Conservation (phyloP, 2,113 vertebrate species). For the Toxostoma redivivum region DNA sequence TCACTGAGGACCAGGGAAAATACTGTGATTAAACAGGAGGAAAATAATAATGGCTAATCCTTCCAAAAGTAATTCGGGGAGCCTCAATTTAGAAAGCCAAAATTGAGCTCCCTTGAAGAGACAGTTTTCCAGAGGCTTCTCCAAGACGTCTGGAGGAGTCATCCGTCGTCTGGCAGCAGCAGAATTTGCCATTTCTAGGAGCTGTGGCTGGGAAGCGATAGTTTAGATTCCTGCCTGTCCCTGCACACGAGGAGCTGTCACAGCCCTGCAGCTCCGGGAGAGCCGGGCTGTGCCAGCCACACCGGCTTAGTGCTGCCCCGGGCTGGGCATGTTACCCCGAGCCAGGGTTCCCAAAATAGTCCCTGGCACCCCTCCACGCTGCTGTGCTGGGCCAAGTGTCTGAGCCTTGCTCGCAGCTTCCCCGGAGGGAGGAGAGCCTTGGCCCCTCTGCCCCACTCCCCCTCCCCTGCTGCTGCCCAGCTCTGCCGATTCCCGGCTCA, state of each 20-base stretch:
- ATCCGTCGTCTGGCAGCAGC: not conserved
- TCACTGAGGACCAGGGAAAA: not conserved
- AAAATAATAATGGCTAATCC: slow-evolving; percentile 7
- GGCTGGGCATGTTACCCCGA: not conserved
- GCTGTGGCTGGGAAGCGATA: not conserved
- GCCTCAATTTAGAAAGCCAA: slow-evolving; percentile 20
- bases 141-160: not conserved
- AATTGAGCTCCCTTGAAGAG: not conserved
- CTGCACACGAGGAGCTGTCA: accelerated
- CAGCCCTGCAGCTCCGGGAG: accelerated
- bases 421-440: not conserved
- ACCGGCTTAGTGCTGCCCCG: accelerated
- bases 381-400: not conserved
- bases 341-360: not conserved
- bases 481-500: not conserved
- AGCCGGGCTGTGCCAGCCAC: accelerated
- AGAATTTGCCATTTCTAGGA: not conserved
- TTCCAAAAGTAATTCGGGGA: slow-evolving; percentile 10
- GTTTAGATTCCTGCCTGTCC: not conserved
- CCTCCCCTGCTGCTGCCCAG: not conserved
- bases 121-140: slow-evolving; percentile 41
- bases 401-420: not conserved
- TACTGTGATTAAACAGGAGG: not conserved
- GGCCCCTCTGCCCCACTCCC: too few species aligned
- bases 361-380: not conserved